These are phyloP conservation scores for Mylabris phalerata DNA, from an alignment of 1,140 invertebrate genomes.

Conservation along the genomic window DNA sequence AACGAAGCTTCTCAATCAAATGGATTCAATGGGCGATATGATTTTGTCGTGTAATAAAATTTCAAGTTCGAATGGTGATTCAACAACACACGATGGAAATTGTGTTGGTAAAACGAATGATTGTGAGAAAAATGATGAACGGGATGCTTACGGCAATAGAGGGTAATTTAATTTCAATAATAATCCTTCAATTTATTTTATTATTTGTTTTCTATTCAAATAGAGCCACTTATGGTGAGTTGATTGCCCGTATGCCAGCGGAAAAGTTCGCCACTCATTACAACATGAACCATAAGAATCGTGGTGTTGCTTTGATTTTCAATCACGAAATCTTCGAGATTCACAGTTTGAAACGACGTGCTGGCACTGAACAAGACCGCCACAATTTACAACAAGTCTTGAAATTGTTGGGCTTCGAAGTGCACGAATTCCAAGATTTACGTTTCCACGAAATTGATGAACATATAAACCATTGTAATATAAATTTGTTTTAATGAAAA, in stretches of 20 bases:
- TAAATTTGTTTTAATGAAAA: neutral
- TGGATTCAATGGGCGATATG: too few relatives aligned
- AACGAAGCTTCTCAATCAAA: too few relatives aligned
- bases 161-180: conserved; percentile 24
- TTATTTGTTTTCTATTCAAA: neutral
- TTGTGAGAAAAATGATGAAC: conserved; percentile 25
- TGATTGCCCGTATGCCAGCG: conserved; percentile 54
- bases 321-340: conserved; percentile 77
- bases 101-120: conserved; percentile 25
- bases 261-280: conserved; percentile 67
- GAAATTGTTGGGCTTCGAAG: conserved; percentile 52
- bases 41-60: too few relatives aligned
- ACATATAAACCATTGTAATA: neutral
- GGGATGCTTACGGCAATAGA: conserved; percentile 34
- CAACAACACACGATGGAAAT: conserved; percentile 18
- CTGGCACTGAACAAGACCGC: conserved; percentile 46
- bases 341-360: conserved; percentile 35
- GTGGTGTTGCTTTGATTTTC: conserved; percentile 81
- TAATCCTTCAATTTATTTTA: conserved; percentile 44
- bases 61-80: conserved; percentile 7
- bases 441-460: conserved; percentile 40
- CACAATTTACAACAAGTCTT: conserved; percentile 40
- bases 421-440: conserved; percentile 50
- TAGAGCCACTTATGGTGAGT: conserved; percentile 22
- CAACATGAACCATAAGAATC: conserved; percentile 77